Evolutionary conservation across 2,113 vertebrate genomes (phyloP).

Genomic region (Morone chrysops): DNA sequence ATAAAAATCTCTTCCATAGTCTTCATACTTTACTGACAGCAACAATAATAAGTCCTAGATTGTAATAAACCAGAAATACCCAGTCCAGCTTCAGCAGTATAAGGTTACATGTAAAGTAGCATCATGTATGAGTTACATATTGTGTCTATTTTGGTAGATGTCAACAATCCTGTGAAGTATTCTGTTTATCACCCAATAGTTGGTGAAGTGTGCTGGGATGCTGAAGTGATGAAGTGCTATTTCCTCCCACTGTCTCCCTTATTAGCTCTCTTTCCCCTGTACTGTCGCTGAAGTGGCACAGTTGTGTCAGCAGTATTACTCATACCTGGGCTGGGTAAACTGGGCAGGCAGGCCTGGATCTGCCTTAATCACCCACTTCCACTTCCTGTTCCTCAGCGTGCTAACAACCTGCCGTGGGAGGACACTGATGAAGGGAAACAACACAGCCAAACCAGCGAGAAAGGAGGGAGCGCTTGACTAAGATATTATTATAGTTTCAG

Average conservation of each 20-base stretch:
- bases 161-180: slow-evolving; percentile 44
- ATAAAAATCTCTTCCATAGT: background rate
- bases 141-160: slow-evolving; percentile 40
- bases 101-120: background rate
- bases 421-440: slow-evolving; percentile 56
- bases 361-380: slow-evolving; percentile 73
- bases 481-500: slow-evolving; percentile 47
- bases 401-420: slow-evolving; percentile 53
- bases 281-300: slow-evolving; percentile 59
- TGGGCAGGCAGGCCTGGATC: slow-evolving; percentile 48
- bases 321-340: slow-evolving; percentile 65
- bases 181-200: slow-evolving; percentile 43
- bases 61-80: slow-evolving; percentile 20
- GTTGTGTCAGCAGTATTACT: slow-evolving; percentile 72
- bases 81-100: background rate
- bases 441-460: slow-evolving; percentile 5
- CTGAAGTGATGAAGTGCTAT: slow-evolving; percentile 48
- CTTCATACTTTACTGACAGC: background rate
- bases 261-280: slow-evolving; percentile 51
- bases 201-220: slow-evolving; percentile 38
- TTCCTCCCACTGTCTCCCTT: slow-evolving; percentile 62
- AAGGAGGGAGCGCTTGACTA: slow-evolving; percentile 23
- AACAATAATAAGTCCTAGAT: background rate
- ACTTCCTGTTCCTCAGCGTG: slow-evolving; percentile 69
- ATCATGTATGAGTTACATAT: slow-evolving; percentile 25